Evolutionary conservation across 1,140 invertebrate genomes (phyloP).

Genomic region (Mercenaria mercenaria): DNA sequence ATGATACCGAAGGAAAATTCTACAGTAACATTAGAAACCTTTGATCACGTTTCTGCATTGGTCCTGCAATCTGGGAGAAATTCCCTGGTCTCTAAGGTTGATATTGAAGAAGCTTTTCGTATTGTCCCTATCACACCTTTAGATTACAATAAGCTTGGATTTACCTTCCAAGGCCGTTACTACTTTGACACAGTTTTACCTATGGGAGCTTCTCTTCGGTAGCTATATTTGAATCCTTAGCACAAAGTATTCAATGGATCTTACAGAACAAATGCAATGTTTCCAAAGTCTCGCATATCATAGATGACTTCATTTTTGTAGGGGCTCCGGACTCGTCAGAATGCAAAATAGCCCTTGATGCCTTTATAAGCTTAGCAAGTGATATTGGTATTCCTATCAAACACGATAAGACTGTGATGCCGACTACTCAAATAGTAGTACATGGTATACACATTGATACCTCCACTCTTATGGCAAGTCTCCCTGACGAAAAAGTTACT

Average conservation of each 20-base stretch:
- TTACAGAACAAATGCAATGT: background rate
- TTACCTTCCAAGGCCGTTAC: slow-evolving; percentile 7
- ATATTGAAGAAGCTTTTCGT: slow-evolving; percentile 62
- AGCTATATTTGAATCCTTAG: slow-evolving; percentile 46
- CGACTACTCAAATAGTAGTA: background rate
- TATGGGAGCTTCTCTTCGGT: slow-evolving; percentile 48
- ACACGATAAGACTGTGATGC: slow-evolving; percentile 21
- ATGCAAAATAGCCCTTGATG: background rate
- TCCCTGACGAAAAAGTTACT: slow-evolving; percentile 12
- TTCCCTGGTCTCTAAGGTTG: slow-evolving; percentile 58
- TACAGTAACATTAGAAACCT: slow-evolving; percentile 9
- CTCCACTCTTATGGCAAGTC: background rate
- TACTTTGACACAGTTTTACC: slow-evolving; percentile 52
- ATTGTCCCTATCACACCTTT: slow-evolving; percentile 46
- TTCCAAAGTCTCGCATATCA: slow-evolving; percentile 35
- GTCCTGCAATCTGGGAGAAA: background rate
- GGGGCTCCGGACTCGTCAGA: background rate
- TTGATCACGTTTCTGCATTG: slow-evolving; percentile 30
- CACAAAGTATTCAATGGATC: slow-evolving; percentile 43
- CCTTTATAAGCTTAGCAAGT: background rate
- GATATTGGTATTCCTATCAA: slow-evolving; percentile 39
- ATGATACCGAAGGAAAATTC: background rate
- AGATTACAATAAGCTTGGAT: slow-evolving; percentile 48
- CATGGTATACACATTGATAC: slow-evolving; percentile 18
- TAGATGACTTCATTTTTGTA: slow-evolving; percentile 65